Base-by-base conservation (phyloP, 2,888 invertebrate genomes). In the Bombylius major region DNA sequence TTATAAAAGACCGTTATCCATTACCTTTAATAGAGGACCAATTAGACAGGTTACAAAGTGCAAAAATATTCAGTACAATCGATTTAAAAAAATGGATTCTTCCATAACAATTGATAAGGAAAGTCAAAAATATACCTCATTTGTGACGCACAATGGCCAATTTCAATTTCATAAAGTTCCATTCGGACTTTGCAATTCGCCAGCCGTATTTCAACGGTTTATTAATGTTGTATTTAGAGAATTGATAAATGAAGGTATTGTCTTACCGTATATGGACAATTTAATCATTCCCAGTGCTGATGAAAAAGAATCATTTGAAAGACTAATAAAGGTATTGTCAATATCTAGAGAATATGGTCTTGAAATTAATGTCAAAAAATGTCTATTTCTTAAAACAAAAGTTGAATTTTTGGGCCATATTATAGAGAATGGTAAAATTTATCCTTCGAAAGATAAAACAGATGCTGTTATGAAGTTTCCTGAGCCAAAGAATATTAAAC, bases 161-260 rank as follows among this genome's bases (percentile, higher is more conserved):
- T 23, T 23, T 59, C 69, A 75, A 59, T 73, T 72, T 58, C 45
- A 65, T 9, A 65, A 60, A 59, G 64, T 64, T 51, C 71, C 71
- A 0, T 74, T 73, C 63, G 72, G 71, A 7, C 50, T 71, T 8
- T 68, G 66, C 47, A 70, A 67, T 32, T 64, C 63, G 6, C 71
- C 72, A 12, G 61, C 65, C 12, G 63, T 66, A 36, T 70, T 72
- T 51, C 68, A 62, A 31, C 53, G 69, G 34, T 42, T 50, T 23
- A 44, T 58, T 12, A 47, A 56, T 13, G 47, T 33, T 3, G 45
- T 51, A 11, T 58, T 55, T 50, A 34, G 58, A 46, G 55, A 55
- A 14, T n/a, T 54, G 6, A 47, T 57, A 31, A 14, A 36, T 5
- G 34, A 56, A 33, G 56, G 47, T 36, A 23, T 46, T 12, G 46